Conservation (phyloP, 2,113 vertebrate genomes). For the Amphiprion percula region DNA sequence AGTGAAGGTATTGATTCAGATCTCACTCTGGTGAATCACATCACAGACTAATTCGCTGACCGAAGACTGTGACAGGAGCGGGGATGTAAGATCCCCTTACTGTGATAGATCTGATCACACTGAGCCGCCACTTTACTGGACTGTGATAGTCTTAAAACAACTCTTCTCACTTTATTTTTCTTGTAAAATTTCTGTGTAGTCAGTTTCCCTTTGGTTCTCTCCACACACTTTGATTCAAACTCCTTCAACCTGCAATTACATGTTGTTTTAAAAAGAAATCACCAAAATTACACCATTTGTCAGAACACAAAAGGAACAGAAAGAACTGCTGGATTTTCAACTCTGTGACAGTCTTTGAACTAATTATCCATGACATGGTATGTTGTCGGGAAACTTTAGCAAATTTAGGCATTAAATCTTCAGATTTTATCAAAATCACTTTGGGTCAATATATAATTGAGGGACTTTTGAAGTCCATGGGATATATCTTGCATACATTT, state of each 20-base stretch:
- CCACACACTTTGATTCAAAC: background rate
- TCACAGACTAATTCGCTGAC: slow-evolving; percentile 62
- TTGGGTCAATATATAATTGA: too few relatives aligned
- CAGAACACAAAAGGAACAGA: too few relatives aligned
- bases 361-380: too few relatives aligned
- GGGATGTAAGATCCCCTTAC: slow-evolving; percentile 32
- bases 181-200: background rate
- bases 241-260: background rate
- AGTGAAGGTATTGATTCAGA: slow-evolving; percentile 75
- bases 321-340: too few relatives aligned
- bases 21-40: slow-evolving; percentile 67
- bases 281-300: too few relatives aligned
- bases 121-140: background rate
- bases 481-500: too few relatives aligned
- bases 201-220: background rate
- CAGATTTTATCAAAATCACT: too few relatives aligned
- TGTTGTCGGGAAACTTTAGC: too few relatives aligned
- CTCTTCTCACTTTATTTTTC: background rate
- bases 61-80: slow-evolving; percentile 45
- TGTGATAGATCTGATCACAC: slow-evolving; percentile 18
- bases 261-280: too few relatives aligned
- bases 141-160: background rate
- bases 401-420: too few relatives aligned
- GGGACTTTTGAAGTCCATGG: too few relatives aligned
- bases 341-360: too few relatives aligned